Base-by-base conservation (phyloP, 2,113 vertebrate species). In the Tinamus guttatus region DNA sequence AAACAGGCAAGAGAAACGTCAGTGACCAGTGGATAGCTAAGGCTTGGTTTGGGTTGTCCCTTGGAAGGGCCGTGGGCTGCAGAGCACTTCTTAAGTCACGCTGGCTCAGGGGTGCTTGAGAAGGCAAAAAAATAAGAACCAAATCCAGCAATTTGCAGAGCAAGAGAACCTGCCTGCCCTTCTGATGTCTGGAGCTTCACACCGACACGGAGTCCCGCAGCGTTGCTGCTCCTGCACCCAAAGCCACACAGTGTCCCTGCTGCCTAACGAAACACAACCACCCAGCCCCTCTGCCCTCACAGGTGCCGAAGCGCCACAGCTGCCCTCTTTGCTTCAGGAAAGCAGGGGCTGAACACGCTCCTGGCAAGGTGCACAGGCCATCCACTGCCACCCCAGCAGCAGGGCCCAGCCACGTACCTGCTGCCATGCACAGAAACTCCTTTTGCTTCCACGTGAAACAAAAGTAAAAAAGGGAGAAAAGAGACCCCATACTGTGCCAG, bases 41-140 rank as follows among this genome's bases (percentile, higher is more conserved):
- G 1, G 0, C 76, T 56, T 13, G 62, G 51, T 6, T 78, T 36
- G 78, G 30, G 5, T 0, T 0, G 7, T 25, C 2, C 2, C 54
- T 81, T 81, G 65, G 54, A 38, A 56, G 85, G 75, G 56, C 12
- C 0, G 0, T 70, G 12, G 51, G 70, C 43, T 68, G 34, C 43
- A 58, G 65, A 60, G 32, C 28, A 43, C 19, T 6, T 32, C 30
- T 67, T 45, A 32, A 67, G 40, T 30, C 64, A 67, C 8, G 11
- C 13, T 15, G 32, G 41, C 21, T 32, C 8, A 8, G 21, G 32
- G 62, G 21, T 1, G 20, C 25, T 17, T 24, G 13, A 52, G 0
- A 4, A 2, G 5, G 47, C 5, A 30, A 75, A 60, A 60, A 93
- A 45, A 87, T 5, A 36, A 1, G 4, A 81, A 78, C 22, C 12